Percentiles rank a stretch among this genome's conserved stretches.
Evolutionary conservation across 2,113 vertebrate genomes (phyloP).

Genomic region (Oryzias javanicus): DNA sequence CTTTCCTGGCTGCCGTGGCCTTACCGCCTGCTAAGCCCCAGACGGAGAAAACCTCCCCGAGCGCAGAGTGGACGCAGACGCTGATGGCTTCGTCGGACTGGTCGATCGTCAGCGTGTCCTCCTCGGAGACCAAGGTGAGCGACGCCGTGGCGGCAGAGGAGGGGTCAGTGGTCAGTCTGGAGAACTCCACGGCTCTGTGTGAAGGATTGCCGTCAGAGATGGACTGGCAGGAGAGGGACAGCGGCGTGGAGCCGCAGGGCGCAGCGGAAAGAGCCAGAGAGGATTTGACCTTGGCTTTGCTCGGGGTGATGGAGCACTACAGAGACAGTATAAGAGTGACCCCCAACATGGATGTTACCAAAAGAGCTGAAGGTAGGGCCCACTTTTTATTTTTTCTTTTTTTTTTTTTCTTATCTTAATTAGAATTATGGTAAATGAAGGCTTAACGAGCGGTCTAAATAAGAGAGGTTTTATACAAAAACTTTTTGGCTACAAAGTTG

Average conservation of each 20-base stretch:
- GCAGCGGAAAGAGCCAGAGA: constrained; percentile 43
- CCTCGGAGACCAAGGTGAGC: constrained; percentile 13
- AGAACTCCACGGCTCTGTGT: constrained; percentile 25
- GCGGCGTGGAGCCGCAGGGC: constrained; percentile 47
- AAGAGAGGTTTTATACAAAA: no score
- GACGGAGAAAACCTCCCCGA: constrained; percentile 19
- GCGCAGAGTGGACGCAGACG: constrained; percentile 46
- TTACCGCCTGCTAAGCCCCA: constrained; percentile 41
- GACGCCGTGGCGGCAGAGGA: constrained; percentile 17
- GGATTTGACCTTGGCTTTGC: constrained; percentile 60
- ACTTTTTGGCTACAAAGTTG: no score
- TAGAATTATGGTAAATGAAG: background rate
- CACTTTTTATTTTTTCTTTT: no score
- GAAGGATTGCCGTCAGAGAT: constrained; percentile 42
- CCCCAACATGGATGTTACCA: constrained; percentile 44
- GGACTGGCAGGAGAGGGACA: constrained; percentile 63
- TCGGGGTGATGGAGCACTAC: constrained; percentile 70
- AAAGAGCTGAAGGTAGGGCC: constrained; percentile 64
- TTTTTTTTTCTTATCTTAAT: no score
- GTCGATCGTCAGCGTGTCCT: constrained; percentile 49
- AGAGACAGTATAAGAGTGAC: constrained; percentile 49
- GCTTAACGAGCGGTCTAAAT: no score
- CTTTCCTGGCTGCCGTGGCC: constrained; percentile 59
- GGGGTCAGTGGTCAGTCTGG: background rate
- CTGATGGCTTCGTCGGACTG: constrained; percentile 53